phyloP scores from a whole-genome alignment of 2,888 invertebrate species.

The Kuschelorhynchus macadamiae region DNA sequence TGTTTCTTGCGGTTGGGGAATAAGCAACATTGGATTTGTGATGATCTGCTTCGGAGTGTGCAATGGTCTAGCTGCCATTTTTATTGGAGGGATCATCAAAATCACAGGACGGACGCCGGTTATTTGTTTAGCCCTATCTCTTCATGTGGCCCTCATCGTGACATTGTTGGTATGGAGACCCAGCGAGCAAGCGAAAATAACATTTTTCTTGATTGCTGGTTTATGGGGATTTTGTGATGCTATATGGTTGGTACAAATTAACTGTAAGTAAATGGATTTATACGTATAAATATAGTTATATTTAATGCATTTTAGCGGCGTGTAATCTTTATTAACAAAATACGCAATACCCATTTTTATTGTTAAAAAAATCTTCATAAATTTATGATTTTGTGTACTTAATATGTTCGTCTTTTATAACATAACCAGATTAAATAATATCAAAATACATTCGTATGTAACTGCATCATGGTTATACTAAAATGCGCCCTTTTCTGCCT shows the following conservation, averaged over 20 bases:
- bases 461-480: too few species aligned
- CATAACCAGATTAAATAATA: too few species aligned
- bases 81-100: constrained; percentile 85
- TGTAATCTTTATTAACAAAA: too few species aligned
- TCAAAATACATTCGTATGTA: too few species aligned
- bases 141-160: constrained; percentile 80
- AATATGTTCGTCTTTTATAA: too few species aligned
- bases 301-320: too few species aligned
- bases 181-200: constrained; percentile 74
- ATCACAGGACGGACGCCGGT: constrained; percentile 85
- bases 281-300: too few species aligned
- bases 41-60: constrained; percentile 94
- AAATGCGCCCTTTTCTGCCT: too few species aligned
- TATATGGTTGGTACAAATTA: constrained; percentile 92
- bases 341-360: too few species aligned
- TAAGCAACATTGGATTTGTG: constrained; percentile 92
- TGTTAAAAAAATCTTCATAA: too few species aligned
- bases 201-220: constrained; percentile 85
- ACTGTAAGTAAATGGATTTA: constrained; percentile 74
- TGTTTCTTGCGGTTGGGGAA: constrained; percentile 89
- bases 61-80: constrained; percentile 88
- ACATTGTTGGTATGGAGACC: constrained; percentile 82
- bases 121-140: constrained; percentile 79
- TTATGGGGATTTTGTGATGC: constrained; percentile 93
- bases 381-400: too few species aligned